Base-by-base conservation (phyloP, 1,140 invertebrate genomes). In the Brachionus paranguensis region DNA sequence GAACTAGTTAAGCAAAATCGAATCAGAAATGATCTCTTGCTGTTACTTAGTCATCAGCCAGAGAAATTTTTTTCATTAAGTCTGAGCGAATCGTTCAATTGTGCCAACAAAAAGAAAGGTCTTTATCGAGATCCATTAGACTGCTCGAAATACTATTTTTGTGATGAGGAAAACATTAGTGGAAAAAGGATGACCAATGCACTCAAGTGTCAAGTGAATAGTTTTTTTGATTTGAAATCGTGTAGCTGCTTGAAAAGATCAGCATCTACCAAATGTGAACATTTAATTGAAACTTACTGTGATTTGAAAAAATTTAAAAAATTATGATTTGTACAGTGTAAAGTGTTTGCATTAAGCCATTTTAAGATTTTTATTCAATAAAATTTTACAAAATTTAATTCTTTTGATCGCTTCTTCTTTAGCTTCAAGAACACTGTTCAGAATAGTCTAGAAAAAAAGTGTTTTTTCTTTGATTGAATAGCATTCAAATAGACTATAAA, bases 131-230 rank as follows among this genome's bases (percentile, higher is more conserved):
- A 83, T 83, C 37, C 60, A 17, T 83, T 68, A 4, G 81, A 83
- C 41, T 83, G 81, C 53, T 45, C 60, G 4, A 83, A 70, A 83
- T 83, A 68, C 47, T 83, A 83, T 55, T 83, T 70, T 72, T 83
- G 81, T 41, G 78, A 81, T 68, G 53, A 81, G n/a, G 37, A 17
- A 68, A 24, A 17, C 12, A 81, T 64, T 4, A 65, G 33, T 60
- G 78, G 53, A 20, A 27, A 43, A 41, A 4, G 33, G 5, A 81
- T 12, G 3, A 64, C 78, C 7, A 60, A 81, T 33, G n/a, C 78
- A 7, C 43, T 64, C 7, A 45, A 64, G 11, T 81, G 78, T 7
- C 78, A 24, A 81, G 5, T 10, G 8, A 81, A 81, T 47, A 4
- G n/a, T 20, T 41, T 64, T n/a, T 81, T 81, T 27, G 60, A 81